A percentile compares a stretch with the other conserved stretches of the same genome.
These are phyloP conservation scores for Gibbula magus DNA, from an alignment of 2,888 invertebrate species.

Conservation along the genomic window DNA sequence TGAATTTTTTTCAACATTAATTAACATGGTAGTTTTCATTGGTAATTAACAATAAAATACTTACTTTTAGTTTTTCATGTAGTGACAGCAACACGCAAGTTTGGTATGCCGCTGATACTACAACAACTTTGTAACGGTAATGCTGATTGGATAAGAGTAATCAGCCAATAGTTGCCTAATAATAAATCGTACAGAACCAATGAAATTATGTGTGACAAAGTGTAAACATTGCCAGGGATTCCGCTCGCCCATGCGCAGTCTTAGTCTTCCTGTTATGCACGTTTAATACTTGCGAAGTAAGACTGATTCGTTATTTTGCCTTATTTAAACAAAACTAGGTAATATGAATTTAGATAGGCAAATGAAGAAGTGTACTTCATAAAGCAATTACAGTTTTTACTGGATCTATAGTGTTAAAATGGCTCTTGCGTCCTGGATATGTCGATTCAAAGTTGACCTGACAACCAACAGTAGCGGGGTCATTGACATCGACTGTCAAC, in stretches of 20 bases:
- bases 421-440: no score
- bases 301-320: background rate
- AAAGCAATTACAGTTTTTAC: no score
- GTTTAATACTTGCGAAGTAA: conserved; percentile 17
- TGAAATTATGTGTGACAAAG: conserved; percentile 28
- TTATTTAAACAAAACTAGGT: no score
- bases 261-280: conserved; percentile 32
- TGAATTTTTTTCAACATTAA: background rate
- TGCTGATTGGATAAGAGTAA: conserved; percentile 2
- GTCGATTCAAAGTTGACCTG: no score
- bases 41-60: background rate
- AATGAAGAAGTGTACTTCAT: no score
- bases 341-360: no score
- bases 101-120: conserved; percentile 29
- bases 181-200: conserved; percentile 18
- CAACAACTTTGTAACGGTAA: conserved; percentile 29
- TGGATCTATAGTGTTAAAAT: no score
- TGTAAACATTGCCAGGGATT: background rate
- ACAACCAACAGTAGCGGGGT: no score
- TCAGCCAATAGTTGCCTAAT: background rate
- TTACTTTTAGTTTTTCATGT: background rate
- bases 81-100: background rate
- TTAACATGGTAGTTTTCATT: background rate
- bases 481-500: no score
- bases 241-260: background rate